Base-by-base conservation (phyloP, 2,113 vertebrate species). In the Dromas ardeola region DNA sequence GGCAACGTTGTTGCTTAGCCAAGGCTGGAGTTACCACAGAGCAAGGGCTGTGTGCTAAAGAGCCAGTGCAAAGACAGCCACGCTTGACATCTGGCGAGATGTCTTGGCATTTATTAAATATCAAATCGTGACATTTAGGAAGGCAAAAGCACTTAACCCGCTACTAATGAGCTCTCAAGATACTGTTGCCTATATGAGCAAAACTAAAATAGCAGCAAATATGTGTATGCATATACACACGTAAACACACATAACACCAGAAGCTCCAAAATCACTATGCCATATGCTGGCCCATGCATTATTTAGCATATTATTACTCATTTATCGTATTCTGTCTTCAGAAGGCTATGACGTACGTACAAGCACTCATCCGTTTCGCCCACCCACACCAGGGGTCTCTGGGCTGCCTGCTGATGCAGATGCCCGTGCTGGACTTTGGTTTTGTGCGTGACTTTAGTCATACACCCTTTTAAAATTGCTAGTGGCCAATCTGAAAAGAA, bases 31-130 rank as follows among this genome's bases (percentile, higher is more conserved):
- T 63, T 76, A 73, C 45, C 22, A 40, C 32, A 73, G 53, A 49
- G 30, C 73, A 50, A 22, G 23, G 49, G 32, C 80, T 73, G 47
- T 20, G 8, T 61, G 72, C 86, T 52, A 80, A 94, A 91, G 38
- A 81, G 8, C 42, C 26, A 40, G 19, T 40, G 56, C 25, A 49
- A 72, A 79, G 70, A 69, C 59, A 78, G 58, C 40, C 50, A 63
- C 19, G 23, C 27, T 45, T 92, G 78, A 82, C 45, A 89, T 66
- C 83, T 84, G 56, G 61, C 71, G 59, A 93, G 74, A 77, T 76
- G 90, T 80, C 72, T 38, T 78, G 74, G 73, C 69, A 83, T 94
- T 95, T 81, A 90, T 89, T 74, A 96, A 96, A 94, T 92, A 88
- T 42, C 85, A 93, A 88, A 74, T 74, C 0, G 6, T 95, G 88